A percentile compares a stretch with the other conserved stretches of the same genome.
phyloP scores from a whole-genome alignment of 2,113 vertebrate genomes.

The Nyctereutes procyonoides region DNA sequence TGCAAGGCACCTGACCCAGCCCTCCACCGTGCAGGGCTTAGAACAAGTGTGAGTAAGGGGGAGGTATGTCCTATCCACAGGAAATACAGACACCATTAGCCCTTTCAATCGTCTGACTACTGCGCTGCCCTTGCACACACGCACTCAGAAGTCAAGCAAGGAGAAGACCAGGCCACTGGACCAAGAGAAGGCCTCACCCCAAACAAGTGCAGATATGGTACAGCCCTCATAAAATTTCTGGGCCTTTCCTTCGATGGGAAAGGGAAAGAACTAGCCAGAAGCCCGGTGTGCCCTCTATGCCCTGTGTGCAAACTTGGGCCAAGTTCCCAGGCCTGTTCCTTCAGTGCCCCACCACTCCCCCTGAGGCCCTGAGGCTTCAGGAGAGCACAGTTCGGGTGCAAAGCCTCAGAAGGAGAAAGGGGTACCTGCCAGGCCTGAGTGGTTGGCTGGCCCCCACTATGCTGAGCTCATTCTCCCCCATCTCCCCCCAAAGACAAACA shows the following conservation, averaged over 20 bases:
- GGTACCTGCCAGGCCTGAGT: slow-evolving; percentile 63
- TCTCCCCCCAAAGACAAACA: slow-evolving; percentile 76
- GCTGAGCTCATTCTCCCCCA: slow-evolving; percentile 70
- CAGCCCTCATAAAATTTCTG: neutral
- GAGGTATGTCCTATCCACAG: neutral
- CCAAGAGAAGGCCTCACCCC: neutral
- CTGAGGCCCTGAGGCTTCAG: neutral
- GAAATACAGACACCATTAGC: neutral
- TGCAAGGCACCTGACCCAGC: neutral
- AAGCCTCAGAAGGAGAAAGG: neutral
- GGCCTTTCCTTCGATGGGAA: neutral
- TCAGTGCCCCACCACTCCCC: neutral
- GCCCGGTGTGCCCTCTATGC: accelerated
- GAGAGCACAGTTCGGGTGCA: neutral
- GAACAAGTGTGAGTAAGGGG: neutral
- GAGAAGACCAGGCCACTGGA: neutral
- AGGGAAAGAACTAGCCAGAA: neutral
- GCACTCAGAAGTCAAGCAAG: neutral
- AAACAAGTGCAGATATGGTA: neutral
- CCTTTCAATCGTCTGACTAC: neutral
- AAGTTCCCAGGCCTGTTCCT: neutral
- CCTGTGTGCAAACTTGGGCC: neutral
- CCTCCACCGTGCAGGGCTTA: neutral
- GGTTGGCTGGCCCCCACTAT: slow-evolving; percentile 58
- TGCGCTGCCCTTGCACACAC: neutral